Evolutionary conservation across 23 tunicate species (phyloP).

Genomic region (Halocynthia roretzi): DNA sequence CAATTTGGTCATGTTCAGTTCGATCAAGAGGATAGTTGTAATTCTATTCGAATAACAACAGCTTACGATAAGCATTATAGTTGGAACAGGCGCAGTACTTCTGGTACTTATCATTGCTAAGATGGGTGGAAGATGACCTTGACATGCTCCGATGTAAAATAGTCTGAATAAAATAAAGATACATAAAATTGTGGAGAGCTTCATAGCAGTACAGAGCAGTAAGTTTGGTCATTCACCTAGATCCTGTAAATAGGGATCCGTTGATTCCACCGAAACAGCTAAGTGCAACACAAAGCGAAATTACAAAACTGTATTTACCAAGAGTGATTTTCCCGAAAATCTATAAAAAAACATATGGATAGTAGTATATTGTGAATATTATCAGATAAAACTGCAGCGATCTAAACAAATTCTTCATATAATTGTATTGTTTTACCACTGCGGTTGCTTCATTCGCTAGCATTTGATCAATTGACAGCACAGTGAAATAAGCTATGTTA

Average conservation of each 20-base stretch:
- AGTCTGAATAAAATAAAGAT: conserved; percentile 1
- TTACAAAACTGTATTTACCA: conserved; percentile 24
- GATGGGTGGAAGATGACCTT: conserved; percentile 41
- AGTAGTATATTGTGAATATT: neutral
- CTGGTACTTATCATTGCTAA: conserved; percentile 31
- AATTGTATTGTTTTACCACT: conserved; percentile 10
- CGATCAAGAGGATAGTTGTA: neutral
- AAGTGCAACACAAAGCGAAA: conserved; percentile 34
- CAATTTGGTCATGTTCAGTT: neutral
- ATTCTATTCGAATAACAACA: neutral
- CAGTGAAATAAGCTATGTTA: conserved; percentile 53
- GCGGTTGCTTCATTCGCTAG: conserved; percentile 23
- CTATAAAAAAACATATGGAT: conserved; percentile 5
- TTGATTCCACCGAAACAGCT: conserved; percentile 59
- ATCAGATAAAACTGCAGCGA: too few relatives aligned
- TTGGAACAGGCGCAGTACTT: conserved; percentile 22
- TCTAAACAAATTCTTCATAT: too few relatives aligned
- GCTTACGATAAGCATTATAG: conserved; percentile 27
- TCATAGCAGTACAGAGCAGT: neutral
- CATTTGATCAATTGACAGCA: conserved; percentile 26
- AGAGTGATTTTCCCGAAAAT: conserved; percentile 27
- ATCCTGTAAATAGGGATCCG: conserved; percentile 43
- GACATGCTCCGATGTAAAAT: conserved; percentile 42
- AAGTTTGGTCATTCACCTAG: neutral
- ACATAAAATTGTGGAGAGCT: neutral